Evolutionary conservation across 2,113 vertebrate species (phyloP), one percentile per base, ranked within the genome.

Genomic region (Andinoacara biseriatus): DNA sequence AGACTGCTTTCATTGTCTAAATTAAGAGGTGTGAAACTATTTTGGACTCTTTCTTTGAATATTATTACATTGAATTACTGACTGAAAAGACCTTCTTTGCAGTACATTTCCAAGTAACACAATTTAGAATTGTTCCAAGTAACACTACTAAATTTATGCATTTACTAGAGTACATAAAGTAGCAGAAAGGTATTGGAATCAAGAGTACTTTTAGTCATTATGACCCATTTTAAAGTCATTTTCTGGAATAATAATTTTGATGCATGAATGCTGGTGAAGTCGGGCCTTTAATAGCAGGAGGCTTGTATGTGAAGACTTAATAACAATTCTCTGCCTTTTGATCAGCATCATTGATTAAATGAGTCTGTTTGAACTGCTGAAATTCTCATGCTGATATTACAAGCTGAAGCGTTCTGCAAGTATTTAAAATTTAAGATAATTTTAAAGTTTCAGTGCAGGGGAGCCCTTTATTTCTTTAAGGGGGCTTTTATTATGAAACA

Each of bases 151-250:
- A 0, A 59, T 59, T 59, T 0, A 29, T 1, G 10, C 10, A 57
- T 22, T 57, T 29, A 59, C 24, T 49, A 13, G 43, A 5, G 14
- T 15, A 5, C 14, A 15, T 15, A 15, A 5, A 49, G 43, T 49
- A 15, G 43, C 43, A 49, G 13, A 49, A 15, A 49, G 4, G 43
- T 46, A 29, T 17, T 59, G 0, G 22, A 1, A 1, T 59, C n/a
- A n/a, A n/a, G n/a, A n/a, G n/a, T n/a, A n/a, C n/a, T n/a, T 26
- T 7, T 29, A 17, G 0, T 59, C 0, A 29, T 59, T 4, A 29
- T 2, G 0, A 15, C 7, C 58, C 15, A 58, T 58, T 29, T 58
- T 15, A 17, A n/a, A n/a, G n/a, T n/a, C n/a, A n/a, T n/a, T n/a
- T n/a, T n/a, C 15, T 59, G 2, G 2, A 29, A 29, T 59, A 29